Conservation (phyloP, 2,888 invertebrate species). For the Invenusta paracnida region DNA sequence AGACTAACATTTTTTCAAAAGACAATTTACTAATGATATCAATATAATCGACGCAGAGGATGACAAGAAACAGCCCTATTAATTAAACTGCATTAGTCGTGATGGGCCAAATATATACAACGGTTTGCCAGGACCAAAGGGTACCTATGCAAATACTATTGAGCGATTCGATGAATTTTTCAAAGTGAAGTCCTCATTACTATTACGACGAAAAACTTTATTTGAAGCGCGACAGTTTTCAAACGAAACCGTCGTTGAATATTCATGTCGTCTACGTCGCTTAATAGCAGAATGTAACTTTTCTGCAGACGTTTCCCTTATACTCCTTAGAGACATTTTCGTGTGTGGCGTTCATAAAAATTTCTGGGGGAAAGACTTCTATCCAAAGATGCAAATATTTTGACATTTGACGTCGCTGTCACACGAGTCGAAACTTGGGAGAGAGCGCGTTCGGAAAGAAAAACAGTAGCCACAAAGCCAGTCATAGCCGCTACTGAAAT, state of each 20-base stretch:
- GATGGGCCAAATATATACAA: background rate
- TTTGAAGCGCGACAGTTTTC: background rate
- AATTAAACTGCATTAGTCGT: background rate
- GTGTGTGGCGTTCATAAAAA: background rate
- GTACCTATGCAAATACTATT: background rate
- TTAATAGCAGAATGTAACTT: background rate
- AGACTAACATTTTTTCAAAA: background rate
- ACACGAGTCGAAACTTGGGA: background rate
- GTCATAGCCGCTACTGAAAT: no score
- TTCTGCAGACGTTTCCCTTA: background rate
- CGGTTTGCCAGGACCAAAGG: background rate
- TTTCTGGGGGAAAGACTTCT: background rate
- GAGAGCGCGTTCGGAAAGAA: background rate
- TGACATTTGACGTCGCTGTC: background rate
- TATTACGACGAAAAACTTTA: background rate
- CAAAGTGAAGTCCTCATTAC: background rate
- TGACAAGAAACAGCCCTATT: background rate
- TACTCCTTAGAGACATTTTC: background rate
- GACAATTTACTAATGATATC: no score
- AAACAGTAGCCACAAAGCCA: background rate
- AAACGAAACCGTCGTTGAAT: background rate
- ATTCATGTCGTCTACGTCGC: background rate
- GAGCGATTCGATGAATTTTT: background rate
- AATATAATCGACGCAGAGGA: background rate
- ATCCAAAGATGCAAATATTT: no score